Evolutionary conservation across 1,140 invertebrate genomes (phyloP).

Genomic region (Drosophila bocki): DNA sequence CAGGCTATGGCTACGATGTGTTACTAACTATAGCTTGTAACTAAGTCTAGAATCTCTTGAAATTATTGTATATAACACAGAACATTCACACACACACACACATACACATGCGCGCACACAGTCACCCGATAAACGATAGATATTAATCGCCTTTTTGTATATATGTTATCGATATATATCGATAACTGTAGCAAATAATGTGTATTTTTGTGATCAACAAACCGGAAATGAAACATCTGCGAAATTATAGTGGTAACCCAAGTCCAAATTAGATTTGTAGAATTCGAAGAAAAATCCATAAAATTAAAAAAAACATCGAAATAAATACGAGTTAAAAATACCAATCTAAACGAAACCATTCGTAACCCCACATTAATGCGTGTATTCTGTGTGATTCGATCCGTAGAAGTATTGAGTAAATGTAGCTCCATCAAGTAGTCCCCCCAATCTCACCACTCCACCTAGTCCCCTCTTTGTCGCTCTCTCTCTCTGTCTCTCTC

Average conservation of each 20-base stretch:
- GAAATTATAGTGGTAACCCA: conserved; percentile 59
- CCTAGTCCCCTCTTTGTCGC: conserved; percentile 45
- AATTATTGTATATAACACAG: conserved; percentile 65
- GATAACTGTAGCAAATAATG: conserved; percentile 43
- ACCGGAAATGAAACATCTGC: conserved; percentile 30
- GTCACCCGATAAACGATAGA: conserved; percentile 25
- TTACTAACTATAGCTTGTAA: conserved; percentile 32
- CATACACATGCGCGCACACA: conserved; percentile 21
- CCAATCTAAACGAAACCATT: conserved; percentile 40
- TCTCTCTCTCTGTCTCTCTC: conserved; percentile 21
- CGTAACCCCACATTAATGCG: conserved; percentile 59
- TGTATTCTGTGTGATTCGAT: conserved; percentile 78
- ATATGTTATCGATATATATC: conserved; percentile 15
- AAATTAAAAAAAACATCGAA: conserved; percentile 8
- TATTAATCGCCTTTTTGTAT: conserved; percentile 48
- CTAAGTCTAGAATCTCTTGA: conserved; percentile 10
- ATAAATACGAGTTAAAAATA: conserved; percentile 8
- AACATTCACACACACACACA: conserved; percentile 18
- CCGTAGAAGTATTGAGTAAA: conserved; percentile 49
- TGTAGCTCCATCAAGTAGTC: conserved; percentile 59
- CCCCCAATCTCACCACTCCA: conserved; percentile 21
- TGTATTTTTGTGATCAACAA: conserved; percentile 32
- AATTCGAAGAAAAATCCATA: conserved; percentile 11
- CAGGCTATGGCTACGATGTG: conserved; percentile 21
- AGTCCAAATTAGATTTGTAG: conserved; percentile 37